Evolutionary conservation across 2,113 vertebrate genomes (phyloP), one percentile per base, ranked within the genome.

Genomic region (Ptychochromis oligacanthus): DNA sequence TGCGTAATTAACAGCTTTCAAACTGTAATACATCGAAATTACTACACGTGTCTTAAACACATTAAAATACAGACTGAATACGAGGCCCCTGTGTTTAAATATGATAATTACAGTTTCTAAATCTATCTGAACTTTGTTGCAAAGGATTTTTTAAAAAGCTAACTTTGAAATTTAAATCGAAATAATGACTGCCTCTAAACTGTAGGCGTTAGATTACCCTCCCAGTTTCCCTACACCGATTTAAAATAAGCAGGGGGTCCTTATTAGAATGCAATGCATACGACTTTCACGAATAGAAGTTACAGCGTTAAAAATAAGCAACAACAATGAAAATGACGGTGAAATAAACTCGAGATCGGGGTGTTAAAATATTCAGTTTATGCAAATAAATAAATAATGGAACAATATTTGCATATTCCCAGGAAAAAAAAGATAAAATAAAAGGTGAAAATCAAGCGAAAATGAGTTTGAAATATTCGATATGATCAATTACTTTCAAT

Each of bases 201-300:
- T 64, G n/a, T 2, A 61, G 12, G 1, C 18, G 18, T 10, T 8
- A 20, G 18, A 56, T 26, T 12, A 11, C 24, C 28, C 13, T 34
- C 24, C 28, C 26, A 17, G 24, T 26, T 65, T 22, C 28, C 5
- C 4, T 24, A 56, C 6, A 20, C 7, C 11, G 6, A 15, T 43
- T 67, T 18, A 79, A 59, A 84, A 82, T 24, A 24, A 43, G 31
- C 24, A 24, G 5, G 15, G 7, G 15, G 4, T 5, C 46, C 76
- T 58, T 26, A 88, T 90, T 86, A 79, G 20, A 86, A 89, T 91
- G 52, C 54, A 77, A 77, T 88, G 84, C 84, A 89, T 84, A 58
- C 13, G 13, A 43, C 17, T 49, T 62, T 0, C 13, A 46, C 52
- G 59, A 40, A 57, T 7, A 26, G 1, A 40, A 1, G 13, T 64